Percentiles rank a stretch among this genome's conserved stretches.
phyloP scores from a whole-genome alignment of 2,888 invertebrate species.

The Sinotaia quadrata region DNA sequence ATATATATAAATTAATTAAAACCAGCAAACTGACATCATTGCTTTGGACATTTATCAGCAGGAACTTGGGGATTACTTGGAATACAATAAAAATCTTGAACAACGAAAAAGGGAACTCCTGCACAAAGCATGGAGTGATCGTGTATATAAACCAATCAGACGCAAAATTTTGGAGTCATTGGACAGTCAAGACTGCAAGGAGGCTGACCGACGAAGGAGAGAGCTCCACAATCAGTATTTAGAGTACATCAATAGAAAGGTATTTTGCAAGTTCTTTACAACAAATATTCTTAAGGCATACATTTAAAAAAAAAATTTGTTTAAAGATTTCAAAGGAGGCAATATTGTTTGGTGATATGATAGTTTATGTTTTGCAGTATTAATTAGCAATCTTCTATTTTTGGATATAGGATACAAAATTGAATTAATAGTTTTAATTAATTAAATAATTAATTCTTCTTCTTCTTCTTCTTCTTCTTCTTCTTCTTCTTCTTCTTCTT shows the following conservation, averaged over 20 bases:
- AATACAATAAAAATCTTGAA: conserved; percentile 52
- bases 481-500: too few species aligned
- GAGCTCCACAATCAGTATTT: conserved; percentile 68
- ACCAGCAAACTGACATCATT: background rate
- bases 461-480: too few species aligned
- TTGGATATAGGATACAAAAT: background rate
- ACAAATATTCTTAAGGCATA: too few species aligned
- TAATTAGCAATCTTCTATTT: background rate
- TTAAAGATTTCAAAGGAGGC: too few species aligned
- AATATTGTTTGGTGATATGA: too few species aligned
- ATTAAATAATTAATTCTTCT: too few species aligned
- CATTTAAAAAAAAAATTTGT: too few species aligned
- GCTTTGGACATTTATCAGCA: conserved; percentile 27
- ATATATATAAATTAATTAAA: background rate
- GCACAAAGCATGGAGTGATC: conserved; percentile 68
- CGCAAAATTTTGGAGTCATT: conserved; percentile 61
- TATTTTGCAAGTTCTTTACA: conserved; percentile 31
- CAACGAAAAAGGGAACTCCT: conserved; percentile 67
- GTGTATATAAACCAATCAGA: conserved; percentile 67
- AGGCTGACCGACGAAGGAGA: conserved; percentile 60
- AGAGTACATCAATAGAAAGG: conserved; percentile 69
- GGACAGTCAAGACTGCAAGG: conserved; percentile 58
- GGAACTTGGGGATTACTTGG: conserved; percentile 57
- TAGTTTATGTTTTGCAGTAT: too few species aligned
- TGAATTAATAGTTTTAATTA: background rate